phyloP scores from a whole-genome alignment of 1,140 invertebrate genomes.

The Phthorimaea operculella region DNA sequence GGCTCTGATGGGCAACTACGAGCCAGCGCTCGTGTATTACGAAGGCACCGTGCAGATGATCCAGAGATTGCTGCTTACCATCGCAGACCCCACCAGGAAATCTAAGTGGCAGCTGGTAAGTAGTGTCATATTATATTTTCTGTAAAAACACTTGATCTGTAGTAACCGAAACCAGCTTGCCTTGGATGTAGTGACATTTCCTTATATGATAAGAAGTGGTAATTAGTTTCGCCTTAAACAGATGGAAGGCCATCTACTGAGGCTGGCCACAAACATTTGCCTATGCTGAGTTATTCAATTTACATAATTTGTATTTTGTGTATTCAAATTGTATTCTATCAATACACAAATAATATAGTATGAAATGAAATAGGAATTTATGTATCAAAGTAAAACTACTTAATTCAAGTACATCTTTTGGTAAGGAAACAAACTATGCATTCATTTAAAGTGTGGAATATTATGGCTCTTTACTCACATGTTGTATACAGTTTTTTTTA shows the following conservation, averaged over 20 bases:
- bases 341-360: too few relatives aligned
- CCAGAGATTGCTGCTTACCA: constrained; percentile 82
- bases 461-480: too few relatives aligned
- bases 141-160: constrained; percentile 15
- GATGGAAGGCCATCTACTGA: constrained; percentile 44
- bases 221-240: constrained; percentile 42
- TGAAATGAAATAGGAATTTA: too few relatives aligned
- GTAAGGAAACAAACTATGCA: too few relatives aligned
- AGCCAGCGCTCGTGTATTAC: constrained; percentile 94
- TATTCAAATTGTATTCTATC: too few relatives aligned
- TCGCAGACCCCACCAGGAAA: constrained; percentile 82
- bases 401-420: too few relatives aligned
- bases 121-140: constrained; percentile 14
- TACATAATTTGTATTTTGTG: too few relatives aligned
- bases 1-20: constrained; percentile 95
- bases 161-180: constrained; percentile 25
- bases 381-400: too few relatives aligned
- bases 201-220: constrained; percentile 51
- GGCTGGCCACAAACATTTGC: constrained; percentile 2
- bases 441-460: too few relatives aligned
- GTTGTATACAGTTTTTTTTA: too few relatives aligned
- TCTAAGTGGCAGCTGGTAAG: constrained; percentile 90
- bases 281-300: too few relatives aligned
- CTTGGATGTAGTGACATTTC: constrained; percentile 38
- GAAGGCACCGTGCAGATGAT: constrained; percentile 93